A percentile compares a stretch with the other conserved stretches of the same genome.
Conservation (phyloP, 2,888 invertebrate species). For the Lepeophtheirus nordmannii region DNA sequence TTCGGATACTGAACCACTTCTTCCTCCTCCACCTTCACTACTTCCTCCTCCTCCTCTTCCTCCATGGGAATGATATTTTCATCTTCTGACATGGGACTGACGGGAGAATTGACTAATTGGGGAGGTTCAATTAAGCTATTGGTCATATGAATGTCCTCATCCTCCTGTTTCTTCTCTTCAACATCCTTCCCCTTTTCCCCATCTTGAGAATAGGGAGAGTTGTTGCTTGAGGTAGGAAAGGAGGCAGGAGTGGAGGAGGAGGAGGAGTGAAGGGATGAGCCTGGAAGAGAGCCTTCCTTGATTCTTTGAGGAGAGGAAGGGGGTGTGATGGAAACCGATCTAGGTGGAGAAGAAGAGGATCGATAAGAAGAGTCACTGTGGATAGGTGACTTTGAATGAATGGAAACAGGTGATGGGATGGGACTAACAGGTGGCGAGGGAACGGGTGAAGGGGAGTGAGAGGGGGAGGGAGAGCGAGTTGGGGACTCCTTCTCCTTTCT, state of each 20-base stretch:
- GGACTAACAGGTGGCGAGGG: neutral
- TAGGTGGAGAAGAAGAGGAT: neutral
- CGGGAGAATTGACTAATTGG: neutral
- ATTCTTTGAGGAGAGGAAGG: neutral
- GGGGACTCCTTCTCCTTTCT: neutral
- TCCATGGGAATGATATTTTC: neutral
- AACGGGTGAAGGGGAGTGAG: neutral
- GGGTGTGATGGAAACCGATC: slow-evolving; percentile 4
- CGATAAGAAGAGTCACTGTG: slow-evolving; percentile 1
- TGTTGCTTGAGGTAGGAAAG: neutral
- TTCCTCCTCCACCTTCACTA: neutral
- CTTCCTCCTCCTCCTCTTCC: neutral
- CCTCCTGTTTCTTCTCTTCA: neutral
- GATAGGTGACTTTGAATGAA: neutral
- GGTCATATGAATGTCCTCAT: neutral
- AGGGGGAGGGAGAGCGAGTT: neutral
- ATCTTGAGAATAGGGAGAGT: neutral
- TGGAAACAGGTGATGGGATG: neutral
- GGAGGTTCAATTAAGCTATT: neutral
- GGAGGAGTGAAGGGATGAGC: neutral
- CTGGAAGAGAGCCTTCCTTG: too few relatives aligned
- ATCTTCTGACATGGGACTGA: slow-evolving; percentile 1
- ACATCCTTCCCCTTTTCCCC: neutral
- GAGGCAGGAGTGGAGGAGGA: neutral
- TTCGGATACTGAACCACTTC: neutral